Evolutionary conservation across 2,888 invertebrate species (phyloP).

Genomic region (Hemistola chrysoprasaria): DNA sequence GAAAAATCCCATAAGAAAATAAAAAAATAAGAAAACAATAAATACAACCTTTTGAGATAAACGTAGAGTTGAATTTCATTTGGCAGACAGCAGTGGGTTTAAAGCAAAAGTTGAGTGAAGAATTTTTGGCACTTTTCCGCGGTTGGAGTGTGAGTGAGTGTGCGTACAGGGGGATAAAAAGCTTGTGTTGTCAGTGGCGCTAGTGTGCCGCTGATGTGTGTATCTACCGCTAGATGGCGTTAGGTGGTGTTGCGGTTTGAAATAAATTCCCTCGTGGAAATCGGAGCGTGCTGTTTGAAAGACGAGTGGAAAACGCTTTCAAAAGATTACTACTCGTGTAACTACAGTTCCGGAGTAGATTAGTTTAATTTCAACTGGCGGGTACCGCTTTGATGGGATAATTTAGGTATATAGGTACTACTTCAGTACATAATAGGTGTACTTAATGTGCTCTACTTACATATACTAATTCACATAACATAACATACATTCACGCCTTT

Average conservation of each 20-base stretch:
- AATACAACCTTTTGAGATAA: constrained; percentile 16
- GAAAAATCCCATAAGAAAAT: constrained; percentile 43
- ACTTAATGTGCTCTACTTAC: too few species aligned
- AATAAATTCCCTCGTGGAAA: constrained; percentile 34
- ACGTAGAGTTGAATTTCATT: constrained; percentile 25
- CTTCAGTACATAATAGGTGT: constrained; percentile 8
- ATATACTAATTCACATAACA: too few species aligned
- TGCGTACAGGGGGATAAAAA: constrained; percentile 50
- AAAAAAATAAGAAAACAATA: constrained; percentile 22
- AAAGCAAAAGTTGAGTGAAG: constrained; percentile 30
- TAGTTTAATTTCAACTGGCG: constrained; percentile 32
- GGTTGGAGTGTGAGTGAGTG: constrained; percentile 51
- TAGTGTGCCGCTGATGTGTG: constrained; percentile 56
- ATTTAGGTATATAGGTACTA: constrained; percentile 5
- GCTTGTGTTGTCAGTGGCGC: constrained; percentile 59
- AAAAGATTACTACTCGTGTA: constrained; percentile 44
- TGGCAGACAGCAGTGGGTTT: constrained; percentile 15
- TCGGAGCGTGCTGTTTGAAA: constrained; percentile 46
- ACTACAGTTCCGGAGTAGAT: constrained; percentile 32
- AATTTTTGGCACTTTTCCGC: constrained; percentile 66
- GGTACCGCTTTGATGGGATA: constrained; percentile 16
- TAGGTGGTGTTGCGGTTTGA: constrained; percentile 48
- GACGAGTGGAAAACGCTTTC: constrained; percentile 55
- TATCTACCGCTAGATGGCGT: constrained; percentile 60
- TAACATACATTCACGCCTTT: too few species aligned